Base-by-base conservation (phyloP, 2,113 vertebrate genomes). In the Pseudorectes ferrugineus region DNA sequence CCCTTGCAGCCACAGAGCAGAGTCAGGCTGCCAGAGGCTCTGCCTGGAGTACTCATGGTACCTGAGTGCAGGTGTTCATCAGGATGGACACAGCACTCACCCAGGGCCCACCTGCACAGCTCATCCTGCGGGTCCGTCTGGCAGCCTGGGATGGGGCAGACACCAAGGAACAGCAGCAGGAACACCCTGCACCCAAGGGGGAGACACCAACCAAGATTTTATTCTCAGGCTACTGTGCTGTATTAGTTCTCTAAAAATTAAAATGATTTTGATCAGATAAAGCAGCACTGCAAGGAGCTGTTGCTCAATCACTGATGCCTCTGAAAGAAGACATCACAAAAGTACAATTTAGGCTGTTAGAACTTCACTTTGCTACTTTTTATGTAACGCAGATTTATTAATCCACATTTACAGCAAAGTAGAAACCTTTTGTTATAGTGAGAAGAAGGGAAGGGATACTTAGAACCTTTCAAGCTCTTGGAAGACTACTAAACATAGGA, bases 351-450 rank as follows among this genome's bases (percentile, higher is more conserved):
- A 54, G 52, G 49, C 49, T 88, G 87, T 54, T 83, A 88, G 58
- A 88, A 76, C 45, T 67, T 84, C 89, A 91, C 45, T 89, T 93
- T 81, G 33, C 51, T 72, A 8, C 8, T 4, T 91, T 89, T 94
- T 58, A 91, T 65, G 89, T 83, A 91, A 91, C 35, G 46, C 42
- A 76, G 38, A 42, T 73, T 57, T 95, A 91, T 97, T 97, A 95
- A 91, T 80, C 66, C 62, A 89, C 42, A 48, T 83, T 88, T 93
- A 78, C 49, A 72, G 25, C 36, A 43, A 82, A 85, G 40, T 14
- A 76, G 61, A 93, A 89, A 55, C 7, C 35, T 89, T 89, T 72
- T 72, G 11, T 72, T 62, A 49, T 1, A 75, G 12, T 6, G 26
- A 25, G 59, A 68, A 71, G 59, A 52, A 78, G 29, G n/a, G 63